These are phyloP conservation scores for Drosophila prolongata DNA, from an alignment of 2,888 invertebrate genomes.

Conservation along the genomic window DNA sequence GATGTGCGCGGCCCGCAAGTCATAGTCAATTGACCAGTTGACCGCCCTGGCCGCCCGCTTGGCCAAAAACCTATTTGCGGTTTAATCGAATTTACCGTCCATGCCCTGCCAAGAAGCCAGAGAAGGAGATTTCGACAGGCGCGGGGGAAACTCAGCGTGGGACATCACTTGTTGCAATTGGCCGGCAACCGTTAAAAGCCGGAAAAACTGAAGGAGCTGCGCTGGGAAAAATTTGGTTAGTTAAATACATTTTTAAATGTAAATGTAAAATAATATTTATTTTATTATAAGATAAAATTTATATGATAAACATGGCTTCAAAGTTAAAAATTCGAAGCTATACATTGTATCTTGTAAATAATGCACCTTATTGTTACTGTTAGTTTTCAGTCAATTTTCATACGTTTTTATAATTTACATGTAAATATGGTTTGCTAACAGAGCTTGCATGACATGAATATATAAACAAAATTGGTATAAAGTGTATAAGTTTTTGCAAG, in stretches of 20 bases:
- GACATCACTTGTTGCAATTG: conserved; percentile 71
- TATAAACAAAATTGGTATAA: neutral
- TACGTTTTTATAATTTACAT: too few relatives aligned
- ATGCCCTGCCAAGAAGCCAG: conserved; percentile 57
- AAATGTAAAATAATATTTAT: neutral
- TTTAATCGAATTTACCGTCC: conserved; percentile 80
- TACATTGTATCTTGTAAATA: too few relatives aligned
- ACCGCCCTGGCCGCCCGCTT: conserved; percentile 52
- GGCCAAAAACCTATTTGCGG: conserved; percentile 77
- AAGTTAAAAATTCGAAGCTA: too few relatives aligned
- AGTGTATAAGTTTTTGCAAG: neutral
- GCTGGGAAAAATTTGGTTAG: neutral
- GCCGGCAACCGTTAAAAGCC: conserved; percentile 46
- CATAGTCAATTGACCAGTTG: conserved; percentile 63
- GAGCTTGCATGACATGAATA: too few relatives aligned
- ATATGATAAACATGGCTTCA: too few relatives aligned
- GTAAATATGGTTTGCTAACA: too few relatives aligned
- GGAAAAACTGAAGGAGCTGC: conserved; percentile 27
- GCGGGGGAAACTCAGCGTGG: conserved; percentile 34
- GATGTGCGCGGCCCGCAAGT: conserved; percentile 40
- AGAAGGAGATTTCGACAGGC: conserved; percentile 23
- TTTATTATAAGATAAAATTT: too few relatives aligned
- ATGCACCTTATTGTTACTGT: too few relatives aligned
- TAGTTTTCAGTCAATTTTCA: too few relatives aligned
- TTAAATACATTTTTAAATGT: neutral